Percentiles rank a stretch among this genome's conserved stretches.
These are phyloP conservation scores for Pluvialis apricaria DNA, from an alignment of 2,113 vertebrate genomes.

Conservation along the genomic window DNA sequence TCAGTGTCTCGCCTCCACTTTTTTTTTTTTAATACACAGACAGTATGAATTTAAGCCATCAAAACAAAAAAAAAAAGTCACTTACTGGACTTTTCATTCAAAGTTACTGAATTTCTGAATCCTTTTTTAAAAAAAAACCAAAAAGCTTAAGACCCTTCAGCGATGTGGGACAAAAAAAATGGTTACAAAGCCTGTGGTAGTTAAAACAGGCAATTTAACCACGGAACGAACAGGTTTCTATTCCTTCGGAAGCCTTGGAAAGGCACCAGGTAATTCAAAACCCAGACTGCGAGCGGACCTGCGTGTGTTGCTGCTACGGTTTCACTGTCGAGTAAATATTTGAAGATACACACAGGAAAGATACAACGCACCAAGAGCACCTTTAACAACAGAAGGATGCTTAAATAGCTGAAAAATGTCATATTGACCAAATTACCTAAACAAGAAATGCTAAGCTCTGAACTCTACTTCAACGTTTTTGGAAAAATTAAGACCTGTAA, in stretches of 20 bases:
- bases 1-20: background rate
- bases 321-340: background rate
- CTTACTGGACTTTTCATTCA: background rate
- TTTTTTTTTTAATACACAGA: background rate
- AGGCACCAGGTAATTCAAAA: background rate
- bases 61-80: background rate
- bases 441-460: slow-evolving; percentile 1
- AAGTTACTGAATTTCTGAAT: background rate
- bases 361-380: slow-evolving; percentile 22
- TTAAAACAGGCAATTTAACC: background rate
- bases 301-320: slow-evolving; percentile 26
- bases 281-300: background rate
- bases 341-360: background rate
- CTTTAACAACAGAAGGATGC: background rate
- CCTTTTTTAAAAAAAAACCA: background rate
- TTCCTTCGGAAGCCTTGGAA: background rate
- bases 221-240: background rate
- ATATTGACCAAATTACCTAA: background rate
- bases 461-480: background rate
- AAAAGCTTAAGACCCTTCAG: background rate
- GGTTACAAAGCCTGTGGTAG: background rate
- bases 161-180: background rate
- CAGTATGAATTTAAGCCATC: background rate
- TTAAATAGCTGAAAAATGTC: background rate
- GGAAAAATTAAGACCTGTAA: slow-evolving; percentile 46